Base-by-base conservation (phyloP, 2,113 vertebrate genomes). In the Nansenia antarctica region DNA sequence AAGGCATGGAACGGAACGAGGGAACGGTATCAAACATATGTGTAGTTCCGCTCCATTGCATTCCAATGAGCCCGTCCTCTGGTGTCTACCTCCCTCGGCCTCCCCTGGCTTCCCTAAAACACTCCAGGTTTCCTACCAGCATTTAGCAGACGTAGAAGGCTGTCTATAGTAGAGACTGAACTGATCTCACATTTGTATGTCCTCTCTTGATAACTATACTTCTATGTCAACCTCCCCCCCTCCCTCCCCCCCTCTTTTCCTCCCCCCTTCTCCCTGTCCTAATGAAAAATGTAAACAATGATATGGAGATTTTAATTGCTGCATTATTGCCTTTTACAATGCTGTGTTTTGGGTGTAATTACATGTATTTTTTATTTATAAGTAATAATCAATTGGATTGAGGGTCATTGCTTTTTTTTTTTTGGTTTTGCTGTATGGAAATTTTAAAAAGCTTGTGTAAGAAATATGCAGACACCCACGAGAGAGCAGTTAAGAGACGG, bases 261-360 rank as follows among this genome's bases (percentile, higher is more conserved):
- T 76, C 65, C 83, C 45, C n/a, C n/a, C n/a, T n/a, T n/a, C n/a
- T n/a, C n/a, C n/a, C n/a, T n/a, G n/a, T 74, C 68, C 64, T 64
- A 24, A 84, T 76, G 45, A 85, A 77, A n/a, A 89, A 86, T 88
- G 84, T 86, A 90, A 87, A 92, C 84, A 73, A 87, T 82, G 77
- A 67, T 88, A 86, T 73, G 72, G 78, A 87, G 74, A 88, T 86
- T 90, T 90, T 84, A 87, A 91, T 90, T 88, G 90, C 89, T 91
- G 88, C 90, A 88, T 91, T 89, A 86, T 92, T 91, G 90, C 88
- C 86, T 93, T 92, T 92, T 90, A 88, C 86, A 90, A 92, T 86
- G 89, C 88, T 90, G 89, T 91, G 88, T 92, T 90, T 89, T 91
- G 86, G 90, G 90, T 92, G 90, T 90, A 89, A 89, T 86, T 86